Evolutionary conservation across 1,140 invertebrate genomes (phyloP).

Genomic region (Drosophila prosaltans): DNA sequence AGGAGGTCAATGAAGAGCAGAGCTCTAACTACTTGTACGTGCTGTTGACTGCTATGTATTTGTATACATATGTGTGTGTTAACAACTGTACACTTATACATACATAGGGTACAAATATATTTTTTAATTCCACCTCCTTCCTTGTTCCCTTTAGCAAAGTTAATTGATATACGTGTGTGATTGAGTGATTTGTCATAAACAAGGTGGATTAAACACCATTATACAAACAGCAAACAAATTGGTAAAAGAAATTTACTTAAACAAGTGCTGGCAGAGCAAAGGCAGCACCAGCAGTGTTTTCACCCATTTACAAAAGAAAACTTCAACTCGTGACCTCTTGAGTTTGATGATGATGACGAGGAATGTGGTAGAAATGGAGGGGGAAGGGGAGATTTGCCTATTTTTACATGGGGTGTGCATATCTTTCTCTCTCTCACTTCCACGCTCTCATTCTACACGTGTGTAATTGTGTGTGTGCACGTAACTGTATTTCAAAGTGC

Average conservation of each 20-base stretch:
- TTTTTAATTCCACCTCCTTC: constrained; percentile 3
- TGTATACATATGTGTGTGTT: background rate
- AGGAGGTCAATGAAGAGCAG: background rate
- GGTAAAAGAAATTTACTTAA: constrained; percentile 12
- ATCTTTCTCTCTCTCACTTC: constrained; percentile 6
- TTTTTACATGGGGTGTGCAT: constrained; percentile 63
- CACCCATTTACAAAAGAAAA: constrained; percentile 50
- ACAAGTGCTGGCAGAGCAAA: constrained; percentile 33
- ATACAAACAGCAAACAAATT: constrained; percentile 31
- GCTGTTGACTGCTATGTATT: constrained; percentile 18
- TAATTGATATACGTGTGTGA: constrained; percentile 3
- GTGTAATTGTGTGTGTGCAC: constrained; percentile 49
- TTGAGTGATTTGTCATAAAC: constrained; percentile 56
- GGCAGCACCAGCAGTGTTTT: constrained; percentile 41
- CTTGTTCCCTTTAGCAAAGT: background rate
- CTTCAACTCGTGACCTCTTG: constrained; percentile 79
- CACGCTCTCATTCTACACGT: constrained; percentile 14
- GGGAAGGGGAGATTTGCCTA: constrained; percentile 59
- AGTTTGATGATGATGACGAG: constrained; percentile 18
- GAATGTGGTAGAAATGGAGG: constrained; percentile 1
- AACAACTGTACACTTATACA: background rate
- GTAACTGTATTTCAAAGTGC: constrained; percentile 78
- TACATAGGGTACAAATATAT: background rate
- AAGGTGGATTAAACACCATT: constrained; percentile 51
- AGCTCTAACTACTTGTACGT: constrained; percentile 29